Conservation (phyloP, 35 echinoderm and acorn worm genomes). For the Diadema setosum region DNA sequence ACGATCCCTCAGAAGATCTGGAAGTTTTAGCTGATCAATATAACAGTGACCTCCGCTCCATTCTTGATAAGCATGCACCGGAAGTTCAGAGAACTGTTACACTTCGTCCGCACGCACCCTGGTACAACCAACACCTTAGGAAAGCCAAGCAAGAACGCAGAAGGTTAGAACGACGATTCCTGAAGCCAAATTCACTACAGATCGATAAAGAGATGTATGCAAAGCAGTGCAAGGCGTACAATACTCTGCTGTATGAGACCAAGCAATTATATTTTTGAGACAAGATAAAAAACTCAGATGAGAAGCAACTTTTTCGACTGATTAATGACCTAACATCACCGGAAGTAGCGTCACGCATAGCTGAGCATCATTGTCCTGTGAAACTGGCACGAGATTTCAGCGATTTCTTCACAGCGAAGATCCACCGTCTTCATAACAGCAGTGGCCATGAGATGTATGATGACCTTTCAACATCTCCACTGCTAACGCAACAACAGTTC, state of each 20-base stretch:
- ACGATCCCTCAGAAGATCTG: background rate
- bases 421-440: background rate
- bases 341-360: background rate
- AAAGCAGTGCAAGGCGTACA: conserved; percentile 24
- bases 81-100: background rate
- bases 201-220: conserved; percentile 25
- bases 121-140: background rate
- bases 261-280: background rate
- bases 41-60: background rate
- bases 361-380: background rate
- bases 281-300: background rate
- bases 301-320: conserved; percentile 16
- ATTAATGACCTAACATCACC: background rate
- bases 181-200: background rate
- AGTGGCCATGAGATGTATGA: background rate
- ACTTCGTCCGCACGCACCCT: conserved; percentile 35
- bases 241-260: background rate
- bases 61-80: conserved; percentile 16
- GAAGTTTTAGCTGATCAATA: background rate
- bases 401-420: background rate
- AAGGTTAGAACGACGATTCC: background rate
- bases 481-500: background rate
- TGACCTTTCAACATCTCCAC: background rate
- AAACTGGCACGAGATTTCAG: background rate
- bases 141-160: conserved; percentile 31